Conservation (phyloP, 2,888 invertebrate species). For the Emesis castigata region DNA sequence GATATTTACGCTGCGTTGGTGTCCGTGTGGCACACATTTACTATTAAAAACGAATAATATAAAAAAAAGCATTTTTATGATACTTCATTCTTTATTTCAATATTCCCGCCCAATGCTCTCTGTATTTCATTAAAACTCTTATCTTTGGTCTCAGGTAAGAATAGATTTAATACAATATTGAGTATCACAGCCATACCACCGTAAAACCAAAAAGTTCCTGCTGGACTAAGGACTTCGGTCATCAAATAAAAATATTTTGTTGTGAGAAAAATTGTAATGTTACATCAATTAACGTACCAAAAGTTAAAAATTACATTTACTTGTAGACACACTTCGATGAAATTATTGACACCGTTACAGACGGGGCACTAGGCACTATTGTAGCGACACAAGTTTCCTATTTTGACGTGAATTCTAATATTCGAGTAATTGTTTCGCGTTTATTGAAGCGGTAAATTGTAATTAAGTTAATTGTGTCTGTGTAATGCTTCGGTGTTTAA, state of each 20-base stretch:
- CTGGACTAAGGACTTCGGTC: slow-evolving; percentile 54
- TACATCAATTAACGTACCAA: neutral
- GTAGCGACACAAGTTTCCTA: slow-evolving; percentile 3
- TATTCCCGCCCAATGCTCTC: slow-evolving; percentile 17
- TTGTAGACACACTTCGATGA: neutral
- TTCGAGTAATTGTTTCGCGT: neutral
- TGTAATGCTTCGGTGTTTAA: neutral
- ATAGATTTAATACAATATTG: slow-evolving; percentile 46
- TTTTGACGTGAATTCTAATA: neutral
- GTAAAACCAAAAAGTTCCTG: slow-evolving; percentile 62
- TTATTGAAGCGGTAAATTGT: neutral
- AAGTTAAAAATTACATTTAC: neutral
- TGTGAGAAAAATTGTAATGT: slow-evolving; percentile 22
- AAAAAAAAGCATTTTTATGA: too few species aligned
- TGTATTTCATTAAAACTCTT: slow-evolving; percentile 63
- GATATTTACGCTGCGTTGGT: too few species aligned
- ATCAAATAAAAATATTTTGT: slow-evolving; percentile 58
- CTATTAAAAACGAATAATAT: too few species aligned
- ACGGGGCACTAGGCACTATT: neutral
- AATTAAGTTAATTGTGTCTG: neutral
- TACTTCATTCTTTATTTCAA: neutral
- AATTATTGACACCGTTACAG: neutral
- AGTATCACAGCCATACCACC: slow-evolving; percentile 35
- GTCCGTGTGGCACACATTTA: too few species aligned
- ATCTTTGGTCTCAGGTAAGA: slow-evolving; percentile 65